phyloP scores from a whole-genome alignment of 2,797 vertebrate genomes.

The Rhinogobio ventralis region DNA sequence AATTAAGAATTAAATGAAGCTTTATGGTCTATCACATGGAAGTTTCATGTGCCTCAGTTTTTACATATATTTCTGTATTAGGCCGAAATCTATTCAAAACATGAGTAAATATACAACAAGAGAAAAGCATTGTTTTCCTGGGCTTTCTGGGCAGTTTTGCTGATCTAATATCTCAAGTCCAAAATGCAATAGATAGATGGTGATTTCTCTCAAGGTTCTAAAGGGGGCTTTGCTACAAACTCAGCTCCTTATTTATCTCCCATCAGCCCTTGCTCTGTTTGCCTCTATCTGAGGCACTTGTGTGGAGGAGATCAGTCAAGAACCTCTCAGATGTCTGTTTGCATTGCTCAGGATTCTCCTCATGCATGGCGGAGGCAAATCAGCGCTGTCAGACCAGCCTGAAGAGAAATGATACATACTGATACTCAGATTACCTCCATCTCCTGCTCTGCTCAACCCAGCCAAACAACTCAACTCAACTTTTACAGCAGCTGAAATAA shows the following conservation, averaged over 20 bases:
- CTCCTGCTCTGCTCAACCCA: constrained; percentile 22
- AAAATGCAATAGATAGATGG: constrained; percentile 10
- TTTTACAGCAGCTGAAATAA: constrained; percentile 17
- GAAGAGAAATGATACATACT: constrained; percentile 48
- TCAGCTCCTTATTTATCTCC: constrained; percentile 71
- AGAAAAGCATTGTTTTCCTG: constrained; percentile 73
- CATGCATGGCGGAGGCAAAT: constrained; percentile 62
- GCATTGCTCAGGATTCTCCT: constrained; percentile 60
- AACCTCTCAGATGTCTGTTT: constrained; percentile 72
- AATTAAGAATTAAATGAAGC: not conserved
- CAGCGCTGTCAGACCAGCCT: constrained; percentile 50
- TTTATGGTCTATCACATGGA: not conserved
- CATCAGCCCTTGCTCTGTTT: constrained; percentile 73
- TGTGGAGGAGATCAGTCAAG: constrained; percentile 75
- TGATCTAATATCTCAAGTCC: constrained; percentile 18
- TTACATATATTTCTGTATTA: constrained; percentile 29
- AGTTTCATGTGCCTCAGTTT: constrained; percentile 17
- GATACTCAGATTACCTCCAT: constrained; percentile 47
- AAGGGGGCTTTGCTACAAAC: constrained; percentile 64
- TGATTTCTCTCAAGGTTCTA: constrained; percentile 63
- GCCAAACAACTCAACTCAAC: constrained; percentile 3
- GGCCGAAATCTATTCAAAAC: constrained; percentile 68
- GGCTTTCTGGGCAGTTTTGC: not conserved
- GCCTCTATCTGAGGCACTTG: constrained; percentile 69
- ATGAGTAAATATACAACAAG: constrained; percentile 71